phyloP scores from a whole-genome alignment of 1,140 invertebrate species.

The Idris sp. region DNA sequence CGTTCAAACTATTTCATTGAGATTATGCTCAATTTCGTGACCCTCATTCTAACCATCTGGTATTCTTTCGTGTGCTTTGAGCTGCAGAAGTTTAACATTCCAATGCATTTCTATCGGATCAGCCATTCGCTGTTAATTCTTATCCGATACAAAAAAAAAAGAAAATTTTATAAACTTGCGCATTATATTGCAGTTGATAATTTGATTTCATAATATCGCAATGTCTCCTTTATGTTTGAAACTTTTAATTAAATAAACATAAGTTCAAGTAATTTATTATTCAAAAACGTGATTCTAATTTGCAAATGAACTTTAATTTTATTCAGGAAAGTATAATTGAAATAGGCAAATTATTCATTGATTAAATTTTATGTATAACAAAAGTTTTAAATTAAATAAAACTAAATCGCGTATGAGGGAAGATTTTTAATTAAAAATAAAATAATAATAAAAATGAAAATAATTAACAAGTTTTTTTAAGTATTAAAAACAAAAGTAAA shows the following conservation, averaged over 20 bases:
- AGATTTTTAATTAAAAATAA: no score
- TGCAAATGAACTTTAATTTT: no score
- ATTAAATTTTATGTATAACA: no score
- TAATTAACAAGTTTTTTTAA: no score
- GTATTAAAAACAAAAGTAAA: no score
- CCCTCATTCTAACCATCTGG: constrained; percentile 28
- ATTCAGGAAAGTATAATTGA: no score
- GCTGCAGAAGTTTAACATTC: constrained; percentile 32
- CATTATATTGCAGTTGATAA: constrained; percentile 17
- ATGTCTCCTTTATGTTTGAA: constrained; percentile 1
- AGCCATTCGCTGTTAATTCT: constrained; percentile 34
- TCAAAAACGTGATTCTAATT: neutral
- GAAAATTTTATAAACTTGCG: constrained; percentile 13
- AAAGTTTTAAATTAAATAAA: no score
- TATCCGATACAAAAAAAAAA: constrained; percentile 26
- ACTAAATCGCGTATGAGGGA: no score
- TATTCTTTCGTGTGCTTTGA: constrained; percentile 42
- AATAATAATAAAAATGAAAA: no score
- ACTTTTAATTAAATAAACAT: constrained; percentile 16
- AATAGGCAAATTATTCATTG: no score
- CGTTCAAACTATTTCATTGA: constrained; percentile 17
- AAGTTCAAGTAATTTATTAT: neutral
- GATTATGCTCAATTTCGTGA: constrained; percentile 22
- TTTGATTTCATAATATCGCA: constrained; percentile 10
- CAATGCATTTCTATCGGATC: constrained; percentile 30